Conservation (phyloP, 2,113 vertebrate species). For the Prionailurus viverrinus region DNA sequence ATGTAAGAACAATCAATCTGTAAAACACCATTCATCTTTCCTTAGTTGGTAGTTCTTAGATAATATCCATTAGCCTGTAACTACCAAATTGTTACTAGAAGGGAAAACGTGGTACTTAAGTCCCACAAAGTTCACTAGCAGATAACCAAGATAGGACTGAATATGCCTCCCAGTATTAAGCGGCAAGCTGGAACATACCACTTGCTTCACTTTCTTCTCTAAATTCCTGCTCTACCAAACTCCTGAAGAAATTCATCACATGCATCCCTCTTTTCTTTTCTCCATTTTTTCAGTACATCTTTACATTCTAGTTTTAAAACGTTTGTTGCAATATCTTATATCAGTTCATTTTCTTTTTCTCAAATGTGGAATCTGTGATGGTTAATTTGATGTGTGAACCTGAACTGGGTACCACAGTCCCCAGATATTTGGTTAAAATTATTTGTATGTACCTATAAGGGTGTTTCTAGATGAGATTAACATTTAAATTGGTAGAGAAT, state of each 20-base stretch:
- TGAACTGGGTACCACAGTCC: not conserved
- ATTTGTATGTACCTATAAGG: not conserved
- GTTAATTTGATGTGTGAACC: not conserved
- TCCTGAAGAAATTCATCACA: not conserved
- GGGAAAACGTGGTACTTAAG: not conserved
- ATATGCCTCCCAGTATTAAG: not conserved
- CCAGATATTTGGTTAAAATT: not conserved
- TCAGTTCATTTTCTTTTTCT: not conserved
- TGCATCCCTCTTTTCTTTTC: not conserved
- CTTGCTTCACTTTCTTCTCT: not conserved
- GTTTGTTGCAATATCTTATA: not conserved
- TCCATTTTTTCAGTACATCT: not conserved
- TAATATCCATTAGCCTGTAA: not conserved
- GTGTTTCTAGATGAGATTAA: not conserved
- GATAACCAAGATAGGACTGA: not conserved
- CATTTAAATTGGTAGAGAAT: not conserved
- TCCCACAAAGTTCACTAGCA: not conserved
- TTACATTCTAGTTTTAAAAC: not conserved
- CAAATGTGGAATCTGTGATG: not conserved
- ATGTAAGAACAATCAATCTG: not conserved
- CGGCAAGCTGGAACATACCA: not conserved
- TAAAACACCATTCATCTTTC: not conserved
- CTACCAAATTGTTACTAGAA: not conserved
- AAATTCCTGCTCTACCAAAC: not conserved
- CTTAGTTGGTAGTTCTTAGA: not conserved